These are phyloP conservation scores for Lepidochrysops patricia DNA, from an alignment of 2,888 invertebrate species.

Conservation along the genomic window DNA sequence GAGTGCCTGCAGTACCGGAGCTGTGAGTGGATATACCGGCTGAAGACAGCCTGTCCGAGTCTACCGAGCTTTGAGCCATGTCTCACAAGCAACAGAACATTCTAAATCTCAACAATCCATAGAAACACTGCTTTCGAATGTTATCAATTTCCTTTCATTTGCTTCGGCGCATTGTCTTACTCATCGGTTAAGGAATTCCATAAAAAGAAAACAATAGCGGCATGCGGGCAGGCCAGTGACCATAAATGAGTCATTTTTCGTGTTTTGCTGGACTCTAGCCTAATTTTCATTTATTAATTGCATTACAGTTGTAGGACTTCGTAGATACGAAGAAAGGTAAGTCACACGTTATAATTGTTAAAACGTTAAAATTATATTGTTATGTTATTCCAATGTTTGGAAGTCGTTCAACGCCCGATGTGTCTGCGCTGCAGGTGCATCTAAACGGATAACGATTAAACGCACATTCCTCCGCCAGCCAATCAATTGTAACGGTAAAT, in stretches of 20 bases:
- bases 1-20: slow-evolving; percentile 63
- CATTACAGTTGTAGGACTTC: slow-evolving; percentile 4
- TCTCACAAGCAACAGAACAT: slow-evolving; percentile 27
- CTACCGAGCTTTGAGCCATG: slow-evolving; percentile 62
- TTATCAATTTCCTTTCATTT: slow-evolving; percentile 26
- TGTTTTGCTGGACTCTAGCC: slow-evolving; percentile 42
- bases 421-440: slow-evolving; percentile 62
- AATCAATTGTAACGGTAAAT: slow-evolving; percentile 55
- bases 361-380: slow-evolving; percentile 34
- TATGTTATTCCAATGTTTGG: slow-evolving; percentile 23
- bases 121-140: slow-evolving; percentile 22
- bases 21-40: slow-evolving; percentile 68
- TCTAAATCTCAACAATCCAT: slow-evolving; percentile 21
- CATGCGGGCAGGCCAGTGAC: slow-evolving; percentile 42
- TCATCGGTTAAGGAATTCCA: slow-evolving; percentile 53
- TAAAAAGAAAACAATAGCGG: slow-evolving; percentile 62
- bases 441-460: slow-evolving; percentile 46
- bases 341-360: slow-evolving; percentile 41
- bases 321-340: slow-evolving; percentile 18
- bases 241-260: slow-evolving; percentile 64
- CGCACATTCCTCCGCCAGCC: slow-evolving; percentile 46
- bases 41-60: slow-evolving; percentile 66
- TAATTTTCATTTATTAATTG: slow-evolving; percentile 33
- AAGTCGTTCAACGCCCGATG: slow-evolving; percentile 27
- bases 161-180: slow-evolving; percentile 36